Conservation (phyloP, 2,113 vertebrate species). For the Lonchura striata region DNA sequence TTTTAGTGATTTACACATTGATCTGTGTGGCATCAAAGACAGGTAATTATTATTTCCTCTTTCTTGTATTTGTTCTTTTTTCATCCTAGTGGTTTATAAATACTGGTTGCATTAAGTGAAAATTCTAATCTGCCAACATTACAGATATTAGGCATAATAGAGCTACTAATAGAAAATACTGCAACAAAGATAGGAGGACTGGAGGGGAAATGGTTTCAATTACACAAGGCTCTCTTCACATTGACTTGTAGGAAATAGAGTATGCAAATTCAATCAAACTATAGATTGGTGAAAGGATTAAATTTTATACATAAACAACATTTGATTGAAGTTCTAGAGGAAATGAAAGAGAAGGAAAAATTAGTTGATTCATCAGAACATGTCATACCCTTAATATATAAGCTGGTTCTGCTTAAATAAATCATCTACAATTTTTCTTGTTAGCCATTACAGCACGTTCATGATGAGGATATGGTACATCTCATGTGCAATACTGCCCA, state of each 20-base stretch:
- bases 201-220: slow-evolving; percentile 70
- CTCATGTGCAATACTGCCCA: neutral
- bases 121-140: slow-evolving; percentile 64
- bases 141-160: slow-evolving; percentile 71
- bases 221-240: slow-evolving; percentile 58
- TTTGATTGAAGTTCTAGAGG: slow-evolving; percentile 69
- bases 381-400: slow-evolving; percentile 26
- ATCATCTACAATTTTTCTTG: slow-evolving; percentile 13
- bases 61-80: slow-evolving; percentile 52
- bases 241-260: slow-evolving; percentile 69
- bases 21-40: slow-evolving; percentile 95
- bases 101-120: slow-evolving; percentile 64
- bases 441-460: neutral
- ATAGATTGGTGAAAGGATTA: slow-evolving; percentile 72
- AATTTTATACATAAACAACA: slow-evolving; percentile 72
- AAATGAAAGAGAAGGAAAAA: slow-evolving; percentile 44
- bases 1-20: slow-evolving; percentile 90
- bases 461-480: neutral
- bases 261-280: slow-evolving; percentile 77
- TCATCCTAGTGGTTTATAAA: slow-evolving; percentile 60
- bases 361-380: slow-evolving; percentile 58
- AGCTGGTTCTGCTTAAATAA: slow-evolving; percentile 12
- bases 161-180: slow-evolving; percentile 70
- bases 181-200: slow-evolving; percentile 57
- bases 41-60: slow-evolving; percentile 83